Evolutionary conservation across 2,113 vertebrate species (phyloP), one percentile per base, ranked within the genome.

Genomic region (Onychorhynchus coronatus): DNA sequence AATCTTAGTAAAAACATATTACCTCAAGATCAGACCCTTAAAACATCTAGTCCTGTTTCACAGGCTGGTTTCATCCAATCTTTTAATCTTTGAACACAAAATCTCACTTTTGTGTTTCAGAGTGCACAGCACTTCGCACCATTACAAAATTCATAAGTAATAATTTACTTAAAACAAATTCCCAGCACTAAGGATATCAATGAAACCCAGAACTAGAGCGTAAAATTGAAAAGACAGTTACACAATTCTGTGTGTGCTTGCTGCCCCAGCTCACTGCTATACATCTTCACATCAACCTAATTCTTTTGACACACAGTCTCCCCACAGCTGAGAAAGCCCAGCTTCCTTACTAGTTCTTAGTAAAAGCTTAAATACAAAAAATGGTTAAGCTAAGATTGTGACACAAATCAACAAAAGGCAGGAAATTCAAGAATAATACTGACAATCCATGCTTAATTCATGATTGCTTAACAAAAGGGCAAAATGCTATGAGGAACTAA

Each of bases 191-290:
- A 73, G 79, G 44, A 66, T 94, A 97, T 96, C 82, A 96, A 76
- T 85, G 89, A 96, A 97, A 65, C 63, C 85, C 63, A 86, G 86
- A 97, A 95, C 25, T 77, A 78, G 53, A 94, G 93, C 90, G 85
- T 92, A 97, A 97, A 97, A 97, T 95, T 91, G 88, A 89, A 91
- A 91, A 94, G 95, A 96, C 95, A 95, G 87, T 94, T 85, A 89
- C 82, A 96, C 93, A 97, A 91, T 94, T 91, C 94, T 78, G 13
- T 94, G 37, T 59, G 39, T 73, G 74, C 89, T 89, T 84, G 85
- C 76, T 89, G 85, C 86, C 67, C n/a, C 46, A 77, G 86, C 81
- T 90, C 75, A 66, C 53, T 1, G 8, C 46, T 75, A 75, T 67
- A 74, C 75, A 67, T 62, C 70, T 83, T 88, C 83, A 76, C 65